Evolutionary conservation across 2,797 vertebrate species (phyloP), one percentile per base, ranked within the genome.

Genomic region (Lacerta bilineata): DNA sequence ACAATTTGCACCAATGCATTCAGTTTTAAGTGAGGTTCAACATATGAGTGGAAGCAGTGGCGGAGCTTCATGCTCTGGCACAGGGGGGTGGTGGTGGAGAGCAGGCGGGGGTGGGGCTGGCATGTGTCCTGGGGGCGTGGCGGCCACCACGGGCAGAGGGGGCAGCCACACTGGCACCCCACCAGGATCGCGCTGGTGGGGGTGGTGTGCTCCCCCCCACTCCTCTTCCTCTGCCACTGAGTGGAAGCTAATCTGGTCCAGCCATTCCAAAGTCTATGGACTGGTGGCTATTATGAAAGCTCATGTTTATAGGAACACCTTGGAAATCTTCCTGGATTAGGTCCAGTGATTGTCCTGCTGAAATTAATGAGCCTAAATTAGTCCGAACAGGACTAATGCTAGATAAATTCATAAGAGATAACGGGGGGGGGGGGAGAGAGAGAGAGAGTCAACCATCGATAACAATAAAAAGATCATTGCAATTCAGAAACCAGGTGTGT

Each of bases 291-390:
- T 68, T 78, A 9, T 29, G 13, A 33, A 71, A 27, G 20, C 8
- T 84, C 29, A 8, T 69, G 33, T 85, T 86, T 69, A 36, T 55
- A 81, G 69, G 5, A 25, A 72, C 18, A n/a, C 27, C 23, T 61
- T 46, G 36, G 50, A 80, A 74, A 77, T 72, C 36, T 33, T 80
- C 29, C 55, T 75, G 50, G 76, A 87, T 85, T 91, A 78, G 55
- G n/a, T 80, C 85, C 85, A 11, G 46, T 88, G 79, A 5, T 1
- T 69, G 1, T 10, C 61, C 1, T 23, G 20, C 20, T 64, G 61
- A 64, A 64, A 64, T 64, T 64, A 64, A 2, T 64, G 61, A 18
- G 20, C 61, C 20, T 64, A 23, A 64, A 23, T 20, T 18, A 64
- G 17, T 64, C 61, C 7, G 18, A 64, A 64, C 20, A 64, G 61